Evolutionary conservation across 2,797 vertebrate genomes (phyloP).

Genomic region (Trichosurus vulpecula): DNA sequence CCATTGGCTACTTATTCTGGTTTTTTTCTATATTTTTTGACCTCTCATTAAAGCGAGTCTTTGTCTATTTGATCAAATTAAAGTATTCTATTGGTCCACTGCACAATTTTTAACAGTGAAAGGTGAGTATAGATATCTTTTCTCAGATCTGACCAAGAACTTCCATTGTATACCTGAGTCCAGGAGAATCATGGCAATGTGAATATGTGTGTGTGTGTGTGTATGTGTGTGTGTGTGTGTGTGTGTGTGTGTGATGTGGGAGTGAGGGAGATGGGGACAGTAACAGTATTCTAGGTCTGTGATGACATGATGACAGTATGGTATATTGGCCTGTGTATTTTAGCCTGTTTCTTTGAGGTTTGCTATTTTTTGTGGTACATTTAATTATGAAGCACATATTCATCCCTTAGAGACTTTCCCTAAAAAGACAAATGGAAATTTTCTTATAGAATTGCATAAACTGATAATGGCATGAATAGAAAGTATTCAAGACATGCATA

Average conservation of each 20-base stretch:
- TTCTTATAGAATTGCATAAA: not conserved
- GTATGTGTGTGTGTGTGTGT: not conserved
- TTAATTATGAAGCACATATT: not conserved
- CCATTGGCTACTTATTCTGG: conserved; percentile 13
- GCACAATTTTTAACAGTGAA: not conserved
- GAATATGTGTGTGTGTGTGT: not conserved
- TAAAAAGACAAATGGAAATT: not conserved
- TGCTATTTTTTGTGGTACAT: not conserved
- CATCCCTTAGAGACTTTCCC: not conserved
- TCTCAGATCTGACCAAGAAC: not conserved
- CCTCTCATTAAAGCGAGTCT: not conserved
- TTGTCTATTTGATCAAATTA: conserved; percentile 23
- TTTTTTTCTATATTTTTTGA: not conserved
- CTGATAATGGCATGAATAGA: not conserved
- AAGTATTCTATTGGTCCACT: not conserved
- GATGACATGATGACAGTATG: not conserved
- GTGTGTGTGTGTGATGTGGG: not conserved
- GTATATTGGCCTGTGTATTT: not conserved
- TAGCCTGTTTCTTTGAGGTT: not conserved
- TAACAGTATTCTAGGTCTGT: not conserved
- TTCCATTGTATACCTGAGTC: not conserved
- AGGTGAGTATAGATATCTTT: not conserved
- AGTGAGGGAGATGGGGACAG: not conserved
- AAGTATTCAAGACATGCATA: not conserved
- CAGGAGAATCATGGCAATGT: not conserved